A percentile compares a stretch with the other conserved stretches of the same genome.
These are phyloP conservation scores for Megastigmus dorsalis DNA, from an alignment of 2,888 invertebrate genomes.

Conservation along the genomic window DNA sequence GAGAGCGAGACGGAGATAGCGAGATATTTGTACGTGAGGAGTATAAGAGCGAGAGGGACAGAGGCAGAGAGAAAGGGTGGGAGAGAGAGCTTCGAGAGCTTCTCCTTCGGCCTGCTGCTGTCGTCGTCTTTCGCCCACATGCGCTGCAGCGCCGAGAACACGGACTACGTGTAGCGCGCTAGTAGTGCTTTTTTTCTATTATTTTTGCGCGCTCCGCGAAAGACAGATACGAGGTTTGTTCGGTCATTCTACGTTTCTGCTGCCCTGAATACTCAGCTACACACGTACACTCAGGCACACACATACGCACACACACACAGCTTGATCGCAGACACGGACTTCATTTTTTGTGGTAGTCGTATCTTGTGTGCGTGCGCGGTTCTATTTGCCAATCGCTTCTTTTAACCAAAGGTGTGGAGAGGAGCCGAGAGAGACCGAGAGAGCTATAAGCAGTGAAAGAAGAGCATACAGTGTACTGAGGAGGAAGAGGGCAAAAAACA, in stretches of 20 bases:
- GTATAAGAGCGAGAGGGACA: neutral
- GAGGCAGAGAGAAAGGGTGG: neutral
- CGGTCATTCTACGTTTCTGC: too few relatives aligned
- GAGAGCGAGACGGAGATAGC: conserved; percentile 20
- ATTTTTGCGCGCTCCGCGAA: neutral
- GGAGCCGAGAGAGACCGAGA: neutral
- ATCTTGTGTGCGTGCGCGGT: too few relatives aligned
- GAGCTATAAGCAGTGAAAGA: neutral
- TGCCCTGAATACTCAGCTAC: too few relatives aligned
- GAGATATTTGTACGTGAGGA: neutral
- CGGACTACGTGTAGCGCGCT: neutral
- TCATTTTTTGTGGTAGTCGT: too few relatives aligned
- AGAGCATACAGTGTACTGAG: neutral
- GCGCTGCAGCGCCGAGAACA: conserved; percentile 61
- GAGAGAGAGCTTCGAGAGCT: neutral
- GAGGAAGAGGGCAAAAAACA: conserved; percentile 25
- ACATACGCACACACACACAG: too few relatives aligned
- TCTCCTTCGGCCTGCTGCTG: neutral
- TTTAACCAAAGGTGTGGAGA: neutral
- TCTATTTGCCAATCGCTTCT: neutral
- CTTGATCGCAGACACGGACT: too few relatives aligned
- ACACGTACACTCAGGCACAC: too few relatives aligned
- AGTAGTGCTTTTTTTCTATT: too few relatives aligned
- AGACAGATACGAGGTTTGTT: neutral
- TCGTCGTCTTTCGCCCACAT: conserved; percentile 23